Evolutionary conservation across 2,797 vertebrate species (phyloP), one percentile per base, ranked within the genome.

Genomic region (Synanceia verrucosa): DNA sequence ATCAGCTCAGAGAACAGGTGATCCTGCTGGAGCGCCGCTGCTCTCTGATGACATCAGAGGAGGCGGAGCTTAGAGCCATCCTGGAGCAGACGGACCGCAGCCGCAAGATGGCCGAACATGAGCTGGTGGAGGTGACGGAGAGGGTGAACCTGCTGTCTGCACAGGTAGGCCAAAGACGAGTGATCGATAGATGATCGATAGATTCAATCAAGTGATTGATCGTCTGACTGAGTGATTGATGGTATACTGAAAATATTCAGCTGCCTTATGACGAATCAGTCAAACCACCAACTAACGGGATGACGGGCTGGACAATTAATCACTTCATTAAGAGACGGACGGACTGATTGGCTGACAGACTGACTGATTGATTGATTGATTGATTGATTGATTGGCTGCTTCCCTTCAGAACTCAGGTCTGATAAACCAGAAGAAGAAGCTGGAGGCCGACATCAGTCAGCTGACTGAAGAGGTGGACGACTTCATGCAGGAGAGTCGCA

Each of bases 101-200:
- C 76, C 93, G 96, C 67, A 95, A 94, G 87, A 89, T 95, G 79
- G 95, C 95, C 0, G 97, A 99, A 66, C 96, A 96, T 19, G 96
- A 99, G 83, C 91, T 98, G 78, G 78, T 96, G 78, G 96, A 98
- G 76, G 88, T 93, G 72, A 88, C 88, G 0, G 97, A 98, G 79
- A 94, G 95, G 57, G 94, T 94, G 41, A 95, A 95, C 81, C 88
- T 97, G 60, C 93, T 98, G 16, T 88, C 94, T 12, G 84, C 95
- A 0, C 96, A 98, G 96, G 97, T 97, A 66, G n/a, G n/a, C n/a
- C 37, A 14, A n/a, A 56, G 4, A 14, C 55, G n/a, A 19, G 6
- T 26, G 24, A 16, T 26, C 8, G 23, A 14, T 26, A n/a, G n/a
- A n/a, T 8, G 23, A 26, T 26, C 14, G 2, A 48, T 26, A 14